Evolutionary conservation across 2,113 vertebrate species (phyloP), one percentile per base, ranked within the genome.

Genomic region (Grammomys surdaster): DNA sequence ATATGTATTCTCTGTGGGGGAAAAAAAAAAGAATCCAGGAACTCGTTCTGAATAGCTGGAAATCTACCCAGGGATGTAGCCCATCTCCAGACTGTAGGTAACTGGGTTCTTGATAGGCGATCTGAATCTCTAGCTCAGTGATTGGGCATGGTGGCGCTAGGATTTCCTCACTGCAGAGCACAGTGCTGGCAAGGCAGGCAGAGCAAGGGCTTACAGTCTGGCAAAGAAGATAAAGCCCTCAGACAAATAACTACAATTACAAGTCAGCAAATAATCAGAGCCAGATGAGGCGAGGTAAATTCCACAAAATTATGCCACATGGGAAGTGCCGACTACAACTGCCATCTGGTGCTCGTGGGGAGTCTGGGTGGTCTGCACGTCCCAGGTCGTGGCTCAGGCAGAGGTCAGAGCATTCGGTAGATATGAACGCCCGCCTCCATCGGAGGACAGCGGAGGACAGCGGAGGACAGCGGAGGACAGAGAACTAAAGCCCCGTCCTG

Each of bases 191-290:
- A n/a, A 70, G 26, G 26, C 60, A 11, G 4, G 22, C 73, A 43
- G n/a, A 2, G 19, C 36, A 7, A 31, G 78, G 10, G 56, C 90
- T n/a, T 90, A 63, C 33, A 33, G 46, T 43, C 73, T 65, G 54
- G 78, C 77, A 9, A 80, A 70, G 65, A 63, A 94, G 93, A 75
- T 88, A 75, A 94, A 94, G 88, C 69, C 17, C 58, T 78, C 88
- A 75, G 13, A 26, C 19, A 85, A 89, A 88, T 88, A 65, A 93
- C 88, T 40, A 36, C 76, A 88, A 92, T 90, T 70, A 82, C 95
- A 48, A 89, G 91, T 80, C 93, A 67, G 88, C 86, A 58, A 92
- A 69, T 96, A 92, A 95, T 94, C 95, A 97, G 89, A 97, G 93
- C 94, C 97, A 94, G 89, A 78, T 91, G 95, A 84, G 89, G 60